A percentile compares a stretch with the other conserved stretches of the same genome.
Evolutionary conservation across 2,888 invertebrate species (phyloP).

Genomic region (Acrobasis repandana): DNA sequence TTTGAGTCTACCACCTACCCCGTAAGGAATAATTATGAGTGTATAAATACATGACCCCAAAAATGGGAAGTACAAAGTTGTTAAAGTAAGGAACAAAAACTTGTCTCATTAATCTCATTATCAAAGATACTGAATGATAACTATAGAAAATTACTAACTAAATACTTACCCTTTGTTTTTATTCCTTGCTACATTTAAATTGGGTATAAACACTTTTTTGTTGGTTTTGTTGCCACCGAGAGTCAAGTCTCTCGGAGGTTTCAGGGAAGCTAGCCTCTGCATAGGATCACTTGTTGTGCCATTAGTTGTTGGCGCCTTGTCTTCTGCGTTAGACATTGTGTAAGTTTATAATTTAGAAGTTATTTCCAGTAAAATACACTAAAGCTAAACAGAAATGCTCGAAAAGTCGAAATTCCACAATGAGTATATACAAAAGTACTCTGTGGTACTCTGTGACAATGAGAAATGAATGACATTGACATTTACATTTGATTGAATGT

Average conservation of each 20-base stretch:
- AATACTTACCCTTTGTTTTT: constrained; percentile 76
- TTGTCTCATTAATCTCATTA: too few species aligned
- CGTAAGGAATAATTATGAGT: too few species aligned
- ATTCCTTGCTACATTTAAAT: constrained; percentile 84
- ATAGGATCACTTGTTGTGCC: constrained; percentile 60
- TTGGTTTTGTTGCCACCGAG: constrained; percentile 76
- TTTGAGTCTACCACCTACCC: too few species aligned
- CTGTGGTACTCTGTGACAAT: too few species aligned
- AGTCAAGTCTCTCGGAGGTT: constrained; percentile 82
- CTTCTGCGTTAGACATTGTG: constrained; percentile 59
- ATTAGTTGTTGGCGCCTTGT: constrained; percentile 54
- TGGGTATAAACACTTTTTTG: constrained; percentile 84
- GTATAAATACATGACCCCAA: too few species aligned
- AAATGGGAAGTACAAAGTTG: too few species aligned
- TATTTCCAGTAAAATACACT: neutral
- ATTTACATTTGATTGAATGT: too few species aligned
- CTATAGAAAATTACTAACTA: too few species aligned
- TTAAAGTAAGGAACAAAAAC: too few species aligned
- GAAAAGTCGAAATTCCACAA: neutral
- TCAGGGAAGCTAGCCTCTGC: constrained; percentile 75
- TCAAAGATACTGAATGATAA: too few species aligned
- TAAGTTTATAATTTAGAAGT: neutral
- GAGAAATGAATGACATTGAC: too few species aligned
- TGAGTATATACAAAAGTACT: too few species aligned
- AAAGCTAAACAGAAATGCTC: neutral